Base-by-base conservation (phyloP, 2,113 vertebrate genomes). In the Pitta sordida region DNA sequence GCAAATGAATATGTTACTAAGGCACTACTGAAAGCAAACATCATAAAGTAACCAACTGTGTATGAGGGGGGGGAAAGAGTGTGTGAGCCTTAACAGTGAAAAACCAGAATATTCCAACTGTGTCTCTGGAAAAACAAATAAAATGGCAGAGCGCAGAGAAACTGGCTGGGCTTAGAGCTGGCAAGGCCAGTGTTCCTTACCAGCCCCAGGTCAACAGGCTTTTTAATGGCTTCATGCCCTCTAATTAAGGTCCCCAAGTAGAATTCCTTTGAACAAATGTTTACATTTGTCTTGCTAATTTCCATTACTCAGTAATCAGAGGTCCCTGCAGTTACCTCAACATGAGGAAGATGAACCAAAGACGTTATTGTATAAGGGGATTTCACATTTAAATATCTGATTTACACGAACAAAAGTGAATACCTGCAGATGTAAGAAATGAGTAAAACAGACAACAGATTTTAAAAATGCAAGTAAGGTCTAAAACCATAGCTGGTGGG, bases 251-350 rank as follows among this genome's bases (percentile, higher is more conserved):
- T 51, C 82, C 80, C 71, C 60, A 91, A 94, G 48, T 77, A 83
- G 81, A 94, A 91, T 43, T 44, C 48, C 88, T 96, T 96, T 96
- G 94, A 96, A 96, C 85, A 95, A 95, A 80, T 96, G 91, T 95
- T 94, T 94, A 78, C 94, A 86, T 95, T 94, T 96, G 78, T 94
- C 92, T 90, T 93, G 65, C 86, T 97, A 96, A 94, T 89, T 85
- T 52, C 79, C 83, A 82, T 88, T 80, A 86, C 62, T 89, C 93
- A 92, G 78, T 86, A 90, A 88, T 71, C 79, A 91, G 80, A 86
- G 58, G 56, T 44, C 85, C 39, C 67, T 88, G 69, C 32, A 90
- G 79, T 86, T 91, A 90, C 89, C 48, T 90, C 68, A 51, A 67
- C 59, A 59, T 0, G 0, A n/a, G 41, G 62, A 91, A 88, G 74